A percentile compares a stretch with the other conserved stretches of the same genome.
These are phyloP conservation scores for Antheraea pernyi DNA, from an alignment of 1,140 invertebrate species.

Conservation along the genomic window DNA sequence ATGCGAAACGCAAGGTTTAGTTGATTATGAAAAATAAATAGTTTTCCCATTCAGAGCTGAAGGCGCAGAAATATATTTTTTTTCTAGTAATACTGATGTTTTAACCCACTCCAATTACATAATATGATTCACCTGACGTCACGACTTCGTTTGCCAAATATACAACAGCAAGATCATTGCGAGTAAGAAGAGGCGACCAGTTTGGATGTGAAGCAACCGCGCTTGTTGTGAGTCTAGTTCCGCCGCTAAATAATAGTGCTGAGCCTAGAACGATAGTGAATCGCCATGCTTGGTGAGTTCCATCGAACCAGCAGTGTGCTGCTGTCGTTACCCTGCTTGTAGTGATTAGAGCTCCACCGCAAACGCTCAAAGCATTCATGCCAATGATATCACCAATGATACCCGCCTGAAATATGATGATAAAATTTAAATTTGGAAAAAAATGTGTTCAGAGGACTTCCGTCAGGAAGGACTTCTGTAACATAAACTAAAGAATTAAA, in stretches of 20 bases:
- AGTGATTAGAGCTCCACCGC: conserved; percentile 40
- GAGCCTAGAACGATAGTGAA: conserved; percentile 44
- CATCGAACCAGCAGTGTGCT: conserved; percentile 51
- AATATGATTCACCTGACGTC: conserved; percentile 27
- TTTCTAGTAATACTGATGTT: too few relatives aligned
- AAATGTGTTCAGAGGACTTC: too few relatives aligned
- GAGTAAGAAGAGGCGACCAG: conserved; percentile 30
- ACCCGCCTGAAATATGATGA: conserved; percentile 35
- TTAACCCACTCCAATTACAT: too few relatives aligned
- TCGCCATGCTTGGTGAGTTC: conserved; percentile 33
- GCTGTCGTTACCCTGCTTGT: conserved; percentile 36
- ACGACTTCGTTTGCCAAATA: conserved; percentile 44
- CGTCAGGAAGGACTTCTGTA: too few relatives aligned
- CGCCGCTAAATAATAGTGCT: conserved; percentile 35
- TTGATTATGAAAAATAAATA: too few relatives aligned
- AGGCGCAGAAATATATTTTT: too few relatives aligned
- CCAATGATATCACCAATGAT: conserved; percentile 37
- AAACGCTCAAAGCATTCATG: conserved; percentile 28
- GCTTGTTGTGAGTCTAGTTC: conserved; percentile 32
- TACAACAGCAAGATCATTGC: conserved; percentile 67
- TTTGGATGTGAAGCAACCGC: conserved; percentile 31
- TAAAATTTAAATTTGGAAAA: too few relatives aligned
- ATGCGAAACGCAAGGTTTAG: too few relatives aligned
- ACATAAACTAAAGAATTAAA: too few relatives aligned
- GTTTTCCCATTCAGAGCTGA: too few relatives aligned